phyloP scores from a whole-genome alignment of 2,888 invertebrate species.

The Athalia cordata region DNA sequence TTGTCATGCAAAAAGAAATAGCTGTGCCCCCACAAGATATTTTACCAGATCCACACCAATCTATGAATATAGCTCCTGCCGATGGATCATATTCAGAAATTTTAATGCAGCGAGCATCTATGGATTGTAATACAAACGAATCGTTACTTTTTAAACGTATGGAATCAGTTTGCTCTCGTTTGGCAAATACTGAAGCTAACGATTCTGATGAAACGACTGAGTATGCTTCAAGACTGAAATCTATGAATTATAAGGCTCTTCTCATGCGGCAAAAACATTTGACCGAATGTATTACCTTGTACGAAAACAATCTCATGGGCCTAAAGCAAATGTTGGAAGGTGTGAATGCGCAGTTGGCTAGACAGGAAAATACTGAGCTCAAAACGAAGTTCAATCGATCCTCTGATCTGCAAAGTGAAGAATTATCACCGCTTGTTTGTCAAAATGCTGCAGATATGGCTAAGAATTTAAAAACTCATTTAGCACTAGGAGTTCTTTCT shows the following conservation, averaged over 20 bases:
- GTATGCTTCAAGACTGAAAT: not conserved
- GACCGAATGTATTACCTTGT: not conserved
- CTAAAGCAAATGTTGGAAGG: not conserved
- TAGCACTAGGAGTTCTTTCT: not conserved
- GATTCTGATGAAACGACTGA: not conserved
- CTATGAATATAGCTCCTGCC: not conserved
- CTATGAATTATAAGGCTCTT: not conserved
- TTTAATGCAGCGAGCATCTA: conserved; percentile 2
- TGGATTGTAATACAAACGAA: not conserved
- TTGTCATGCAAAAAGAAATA: conserved; percentile 20
- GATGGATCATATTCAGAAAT: conserved; percentile 33
- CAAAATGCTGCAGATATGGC: not conserved
- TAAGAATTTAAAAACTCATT: not conserved
- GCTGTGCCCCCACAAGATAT: not conserved
- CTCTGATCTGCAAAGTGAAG: not conserved
- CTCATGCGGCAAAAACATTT: conserved; percentile 1
- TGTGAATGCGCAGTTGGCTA: not conserved
- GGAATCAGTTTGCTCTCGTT: conserved; percentile 5
- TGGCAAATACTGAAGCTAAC: not conserved
- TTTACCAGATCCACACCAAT: not conserved
- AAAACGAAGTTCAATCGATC: not conserved
- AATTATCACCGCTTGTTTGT: not conserved
- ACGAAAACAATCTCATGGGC: conserved; percentile 3
- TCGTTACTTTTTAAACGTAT: not conserved
- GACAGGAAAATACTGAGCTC: not conserved